Evolutionary conservation across 2,888 invertebrate species (phyloP).

Genomic region (Dicyrtoma fusca): DNA sequence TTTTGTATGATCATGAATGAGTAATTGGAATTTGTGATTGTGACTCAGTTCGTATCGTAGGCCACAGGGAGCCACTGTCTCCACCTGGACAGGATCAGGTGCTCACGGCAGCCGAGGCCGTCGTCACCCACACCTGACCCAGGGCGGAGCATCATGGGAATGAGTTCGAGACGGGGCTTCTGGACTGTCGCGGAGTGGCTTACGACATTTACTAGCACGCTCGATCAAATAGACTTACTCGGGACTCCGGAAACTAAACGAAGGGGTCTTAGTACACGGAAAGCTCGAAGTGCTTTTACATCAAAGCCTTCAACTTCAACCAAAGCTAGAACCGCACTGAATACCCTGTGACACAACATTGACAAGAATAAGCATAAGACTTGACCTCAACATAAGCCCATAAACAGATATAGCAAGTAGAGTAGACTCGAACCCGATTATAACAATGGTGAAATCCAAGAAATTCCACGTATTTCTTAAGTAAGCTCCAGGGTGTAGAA

Average conservation of each 20-base stretch:
- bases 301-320: constrained; percentile 63
- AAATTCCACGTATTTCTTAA: constrained; percentile 68
- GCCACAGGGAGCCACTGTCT: neutral
- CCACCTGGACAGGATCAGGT: neutral
- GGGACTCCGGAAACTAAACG: constrained; percentile 68
- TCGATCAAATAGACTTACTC: constrained; percentile 60
- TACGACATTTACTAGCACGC: too few relatives aligned
- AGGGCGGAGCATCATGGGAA: too few relatives aligned
- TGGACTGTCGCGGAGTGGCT: too few relatives aligned
- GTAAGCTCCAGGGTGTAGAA: constrained; percentile 67
- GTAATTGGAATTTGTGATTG: too few relatives aligned
- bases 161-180: too few relatives aligned
- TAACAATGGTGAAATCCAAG: constrained; percentile 66
- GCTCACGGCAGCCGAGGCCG: too few relatives aligned
- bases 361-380: neutral
- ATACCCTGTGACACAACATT: constrained; percentile 58
- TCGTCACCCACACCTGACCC: too few relatives aligned
- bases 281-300: constrained; percentile 68
- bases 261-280: constrained; percentile 67
- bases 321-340: constrained; percentile 60
- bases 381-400: neutral
- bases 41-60: too few relatives aligned
- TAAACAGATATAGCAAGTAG: too few relatives aligned
- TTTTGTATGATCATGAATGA: too few relatives aligned
- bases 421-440: constrained; percentile 65